phyloP scores from a whole-genome alignment of 1,140 invertebrate species.

The Doryteuthis pealeii region DNA sequence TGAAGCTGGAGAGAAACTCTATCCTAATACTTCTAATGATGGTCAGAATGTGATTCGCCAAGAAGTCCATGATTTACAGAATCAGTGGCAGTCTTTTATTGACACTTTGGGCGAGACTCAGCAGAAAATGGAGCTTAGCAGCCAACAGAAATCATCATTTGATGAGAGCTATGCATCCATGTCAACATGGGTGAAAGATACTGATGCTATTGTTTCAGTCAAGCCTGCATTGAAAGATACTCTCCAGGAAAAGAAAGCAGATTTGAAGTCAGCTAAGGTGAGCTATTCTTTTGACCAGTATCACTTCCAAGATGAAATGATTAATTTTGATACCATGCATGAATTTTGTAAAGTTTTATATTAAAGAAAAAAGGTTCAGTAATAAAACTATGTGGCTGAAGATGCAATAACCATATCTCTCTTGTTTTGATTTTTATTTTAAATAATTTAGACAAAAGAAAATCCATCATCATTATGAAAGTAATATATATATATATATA shows the following conservation, averaged over 20 bases:
- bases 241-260: conserved; percentile 89
- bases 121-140: conserved; percentile 79
- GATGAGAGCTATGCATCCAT: conserved; percentile 72
- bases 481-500: too few relatives aligned
- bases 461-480: too few relatives aligned
- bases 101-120: conserved; percentile 82
- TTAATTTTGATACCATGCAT: too few relatives aligned
- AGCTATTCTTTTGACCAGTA: background rate
- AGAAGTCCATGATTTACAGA: conserved; percentile 78
- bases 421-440: too few relatives aligned
- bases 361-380: too few relatives aligned
- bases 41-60: conserved; percentile 80
- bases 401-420: too few relatives aligned
- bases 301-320: too few relatives aligned
- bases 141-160: conserved; percentile 56
- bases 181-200: conserved; percentile 87
- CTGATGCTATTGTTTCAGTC: conserved; percentile 85
- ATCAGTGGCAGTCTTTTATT: conserved; percentile 79
- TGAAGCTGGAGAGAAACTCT: conserved; percentile 83
- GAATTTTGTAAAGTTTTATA: too few relatives aligned
- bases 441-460: too few relatives aligned
- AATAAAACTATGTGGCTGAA: too few relatives aligned
- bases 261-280: conserved; percentile 69
- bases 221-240: conserved; percentile 87
- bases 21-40: conserved; percentile 81